Base-by-base conservation (phyloP, 2,888 invertebrate genomes). In the Chironomus riparius region DNA sequence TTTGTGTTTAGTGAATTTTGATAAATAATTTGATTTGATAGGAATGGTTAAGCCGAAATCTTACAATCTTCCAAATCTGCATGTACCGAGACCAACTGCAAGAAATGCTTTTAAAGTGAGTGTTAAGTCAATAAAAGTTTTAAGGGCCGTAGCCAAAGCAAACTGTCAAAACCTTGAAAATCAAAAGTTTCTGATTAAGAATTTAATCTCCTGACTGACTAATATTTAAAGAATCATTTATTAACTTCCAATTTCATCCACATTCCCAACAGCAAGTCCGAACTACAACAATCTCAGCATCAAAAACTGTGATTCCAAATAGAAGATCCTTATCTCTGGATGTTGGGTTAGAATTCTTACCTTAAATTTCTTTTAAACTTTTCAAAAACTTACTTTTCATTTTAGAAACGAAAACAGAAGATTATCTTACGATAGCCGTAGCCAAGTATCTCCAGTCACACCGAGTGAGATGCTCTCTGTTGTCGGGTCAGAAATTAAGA, bases 401-500 rank as follows among this genome's bases (percentile, higher is more conserved):
- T 70, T 73, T 72, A 76, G 77, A 24, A 70, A 68, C 3, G 47
- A 68, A 50, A 70, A 68, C 75, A 76, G 77, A 68, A 70, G 78
- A 24, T 68, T 78, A 71, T 78, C 78, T 15, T 68, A 77, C 13
- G 78, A 78, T 18, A 77, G 78, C 61, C 77, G 76, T 71, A 69
- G 48, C 7, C 75, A 77, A 74, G 71, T 77, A 50, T 77, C 78
- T n/a, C 68, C 76, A 4, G 76, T 68, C 21, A 62, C 74, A 22
- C 78, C 78, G 68, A 78, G 78, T 22, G 78, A 80, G 68, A 65
- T 74, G 74, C 81, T 87, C 79, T 85, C 86, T 61, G 86, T 88
- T 78, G 83, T 85, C 79, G 88, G 88, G 69, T 85, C 85, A 80
- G 87, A 87, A 78, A 87, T 88, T 79, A 84, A 86, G 76, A 87